Percentiles rank a stretch among this genome's conserved stretches.
phyloP scores from a whole-genome alignment of 2,113 vertebrate species.

The Empidonax traillii region DNA sequence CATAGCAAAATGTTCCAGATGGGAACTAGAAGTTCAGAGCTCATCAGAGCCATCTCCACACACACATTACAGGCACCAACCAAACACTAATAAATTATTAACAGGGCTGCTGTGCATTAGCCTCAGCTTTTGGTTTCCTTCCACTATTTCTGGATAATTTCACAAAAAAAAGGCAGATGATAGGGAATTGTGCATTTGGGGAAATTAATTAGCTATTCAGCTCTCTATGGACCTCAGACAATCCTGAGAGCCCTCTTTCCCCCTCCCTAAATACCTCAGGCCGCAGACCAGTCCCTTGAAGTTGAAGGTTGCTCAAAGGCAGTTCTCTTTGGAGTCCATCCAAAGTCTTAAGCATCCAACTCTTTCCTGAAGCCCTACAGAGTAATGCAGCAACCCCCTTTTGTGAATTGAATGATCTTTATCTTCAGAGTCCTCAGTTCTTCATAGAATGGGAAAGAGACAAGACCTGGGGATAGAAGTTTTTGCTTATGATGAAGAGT shows the following conservation, averaged over 20 bases:
- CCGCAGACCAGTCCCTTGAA: neutral
- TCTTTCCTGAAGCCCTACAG: neutral
- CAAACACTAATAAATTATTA: conserved; percentile 51
- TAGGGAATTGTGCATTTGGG: neutral
- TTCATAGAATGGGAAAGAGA: neutral
- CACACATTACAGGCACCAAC: neutral
- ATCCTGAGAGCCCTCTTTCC: neutral
- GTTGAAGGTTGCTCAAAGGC: neutral
- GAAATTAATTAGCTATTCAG: neutral
- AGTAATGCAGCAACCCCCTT: neutral
- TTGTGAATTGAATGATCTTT: neutral
- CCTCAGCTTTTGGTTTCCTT: neutral
- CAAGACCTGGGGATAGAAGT: neutral
- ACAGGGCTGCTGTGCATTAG: neutral
- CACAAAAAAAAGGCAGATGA: neutral
- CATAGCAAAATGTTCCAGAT: conserved; percentile 16
- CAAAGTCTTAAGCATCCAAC: neutral
- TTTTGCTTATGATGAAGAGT: neutral
- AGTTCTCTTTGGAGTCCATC: neutral
- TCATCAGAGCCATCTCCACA: conserved; percentile 28
- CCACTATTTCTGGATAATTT: neutral
- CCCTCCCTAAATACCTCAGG: neutral
- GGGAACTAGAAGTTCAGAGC: conserved; percentile 45
- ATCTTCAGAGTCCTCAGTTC: neutral
- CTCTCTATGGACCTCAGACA: neutral